phyloP scores from a whole-genome alignment of 1,140 invertebrate species.

The Aporrectodea caliginosa region DNA sequence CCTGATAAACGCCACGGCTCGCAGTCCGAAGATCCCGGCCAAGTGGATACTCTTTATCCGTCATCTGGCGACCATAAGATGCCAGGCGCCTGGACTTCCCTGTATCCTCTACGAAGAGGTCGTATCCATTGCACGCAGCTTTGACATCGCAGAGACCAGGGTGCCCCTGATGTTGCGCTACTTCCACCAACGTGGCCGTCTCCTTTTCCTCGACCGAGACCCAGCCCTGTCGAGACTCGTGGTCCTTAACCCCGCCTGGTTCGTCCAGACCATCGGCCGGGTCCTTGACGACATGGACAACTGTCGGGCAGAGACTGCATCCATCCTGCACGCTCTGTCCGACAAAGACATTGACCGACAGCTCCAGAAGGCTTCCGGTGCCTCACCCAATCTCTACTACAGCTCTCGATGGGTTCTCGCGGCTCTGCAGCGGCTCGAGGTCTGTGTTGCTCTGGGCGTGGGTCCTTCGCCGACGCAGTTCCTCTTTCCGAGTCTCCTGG shows the following conservation, averaged over 20 bases:
- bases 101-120: conserved; percentile 31
- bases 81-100: conserved; percentile 7
- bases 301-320: neutral
- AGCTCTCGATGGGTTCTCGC: conserved; percentile 30
- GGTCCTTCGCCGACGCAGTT: neutral
- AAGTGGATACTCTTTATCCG: conserved; percentile 25
- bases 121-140: conserved; percentile 25
- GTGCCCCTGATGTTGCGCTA: conserved; percentile 28
- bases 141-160: conserved; percentile 23
- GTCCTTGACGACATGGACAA: conserved; percentile 18
- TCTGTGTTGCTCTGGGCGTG: conserved; percentile 11
- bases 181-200: conserved; percentile 28
- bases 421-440: conserved; percentile 26
- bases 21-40: conserved; percentile 16
- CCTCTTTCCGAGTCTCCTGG: conserved; percentile 25
- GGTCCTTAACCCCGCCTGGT: conserved; percentile 31
- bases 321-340: conserved; percentile 17
- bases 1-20: conserved; percentile 6
- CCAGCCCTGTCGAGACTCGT: conserved; percentile 25
- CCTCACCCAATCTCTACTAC: neutral
- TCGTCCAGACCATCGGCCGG: conserved; percentile 21
- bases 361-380: conserved; percentile 13
- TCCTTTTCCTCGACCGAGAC: conserved; percentile 26
- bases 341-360: conserved; percentile 31
- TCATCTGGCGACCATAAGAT: conserved; percentile 24